These are phyloP conservation scores for Zaprionus davidi DNA, from an alignment of 1,140 invertebrate species.

Conservation along the genomic window DNA sequence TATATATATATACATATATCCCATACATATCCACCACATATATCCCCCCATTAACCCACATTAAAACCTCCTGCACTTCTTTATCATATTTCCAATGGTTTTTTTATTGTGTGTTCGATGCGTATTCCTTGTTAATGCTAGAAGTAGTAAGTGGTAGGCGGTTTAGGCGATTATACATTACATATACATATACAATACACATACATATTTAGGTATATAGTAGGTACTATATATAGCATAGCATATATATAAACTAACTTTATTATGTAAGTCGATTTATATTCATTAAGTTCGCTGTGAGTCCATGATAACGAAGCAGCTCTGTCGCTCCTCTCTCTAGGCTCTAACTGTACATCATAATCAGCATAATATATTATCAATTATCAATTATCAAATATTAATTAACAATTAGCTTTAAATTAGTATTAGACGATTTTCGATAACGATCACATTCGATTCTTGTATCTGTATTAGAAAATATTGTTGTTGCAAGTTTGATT, in stretches of 20 bases:
- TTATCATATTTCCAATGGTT: conserved; percentile 43
- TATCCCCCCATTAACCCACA: background rate
- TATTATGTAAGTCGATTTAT: background rate
- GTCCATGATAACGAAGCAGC: conserved; percentile 46
- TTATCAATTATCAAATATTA: background rate
- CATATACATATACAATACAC: conserved; percentile 22
- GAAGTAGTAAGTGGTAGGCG: conserved; percentile 39
- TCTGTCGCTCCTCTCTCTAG: conserved; percentile 26
- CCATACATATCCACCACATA: background rate
- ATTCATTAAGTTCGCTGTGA: conserved; percentile 2
- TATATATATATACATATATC: too few species aligned
- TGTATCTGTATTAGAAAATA: background rate
- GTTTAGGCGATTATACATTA: conserved; percentile 51
- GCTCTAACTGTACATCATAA: conserved; percentile 54
- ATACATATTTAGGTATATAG: background rate
- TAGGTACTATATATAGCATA: conserved; percentile 5
- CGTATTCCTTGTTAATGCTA: conserved; percentile 46
- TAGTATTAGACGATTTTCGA: conserved; percentile 13
- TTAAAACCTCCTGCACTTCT: background rate
- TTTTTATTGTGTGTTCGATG: conserved; percentile 46
- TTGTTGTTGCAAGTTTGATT: conserved; percentile 28
- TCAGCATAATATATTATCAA: conserved; percentile 42
- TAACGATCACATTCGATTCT: conserved; percentile 9
- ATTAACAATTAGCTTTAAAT: conserved; percentile 6
- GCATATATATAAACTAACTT: conserved; percentile 13